These are phyloP conservation scores for Phyllostomus discolor DNA, from an alignment of 2,113 vertebrate genomes.

Conservation along the genomic window DNA sequence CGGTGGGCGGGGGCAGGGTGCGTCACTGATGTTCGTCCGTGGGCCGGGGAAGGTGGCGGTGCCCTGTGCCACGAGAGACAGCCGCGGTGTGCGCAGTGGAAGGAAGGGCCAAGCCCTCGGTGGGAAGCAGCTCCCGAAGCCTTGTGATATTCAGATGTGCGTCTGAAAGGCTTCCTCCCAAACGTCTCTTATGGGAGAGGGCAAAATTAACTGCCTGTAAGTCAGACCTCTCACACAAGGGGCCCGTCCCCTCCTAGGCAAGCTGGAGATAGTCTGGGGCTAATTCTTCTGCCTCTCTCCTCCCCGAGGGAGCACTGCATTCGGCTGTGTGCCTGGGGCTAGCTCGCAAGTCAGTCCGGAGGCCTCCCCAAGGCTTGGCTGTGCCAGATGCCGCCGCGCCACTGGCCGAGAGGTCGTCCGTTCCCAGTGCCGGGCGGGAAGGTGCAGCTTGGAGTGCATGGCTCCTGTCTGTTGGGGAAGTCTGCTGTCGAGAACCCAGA, in stretches of 20 bases:
- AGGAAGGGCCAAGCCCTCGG: neutral
- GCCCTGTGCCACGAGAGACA: neutral
- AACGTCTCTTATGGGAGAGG: neutral
- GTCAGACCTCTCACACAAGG: constrained; percentile 25
- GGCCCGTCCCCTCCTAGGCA: constrained; percentile 1
- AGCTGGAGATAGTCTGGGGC: constrained; percentile 20
- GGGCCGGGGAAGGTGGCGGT: neutral
- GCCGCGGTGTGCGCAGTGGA: neutral
- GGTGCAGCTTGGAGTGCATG: neutral
- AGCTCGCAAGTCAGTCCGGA: neutral
- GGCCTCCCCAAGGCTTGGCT: neutral
- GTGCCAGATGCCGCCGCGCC: neutral
- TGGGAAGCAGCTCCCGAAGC: neutral
- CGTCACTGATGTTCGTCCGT: neutral
- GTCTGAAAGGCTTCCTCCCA: neutral
- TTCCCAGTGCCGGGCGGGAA: neutral
- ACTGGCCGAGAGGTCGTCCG: neutral
- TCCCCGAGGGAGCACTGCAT: neutral
- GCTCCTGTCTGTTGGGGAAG: neutral
- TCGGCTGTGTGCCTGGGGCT: neutral
- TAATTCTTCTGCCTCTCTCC: neutral
- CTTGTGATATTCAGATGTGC: neutral
- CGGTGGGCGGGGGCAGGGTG: too few relatives aligned
- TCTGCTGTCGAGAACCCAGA: neutral
- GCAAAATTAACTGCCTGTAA: constrained; percentile 48